These are phyloP conservation scores for Apogon hyalosoma DNA, from an alignment of 2,797 vertebrate species.

Conservation along the genomic window DNA sequence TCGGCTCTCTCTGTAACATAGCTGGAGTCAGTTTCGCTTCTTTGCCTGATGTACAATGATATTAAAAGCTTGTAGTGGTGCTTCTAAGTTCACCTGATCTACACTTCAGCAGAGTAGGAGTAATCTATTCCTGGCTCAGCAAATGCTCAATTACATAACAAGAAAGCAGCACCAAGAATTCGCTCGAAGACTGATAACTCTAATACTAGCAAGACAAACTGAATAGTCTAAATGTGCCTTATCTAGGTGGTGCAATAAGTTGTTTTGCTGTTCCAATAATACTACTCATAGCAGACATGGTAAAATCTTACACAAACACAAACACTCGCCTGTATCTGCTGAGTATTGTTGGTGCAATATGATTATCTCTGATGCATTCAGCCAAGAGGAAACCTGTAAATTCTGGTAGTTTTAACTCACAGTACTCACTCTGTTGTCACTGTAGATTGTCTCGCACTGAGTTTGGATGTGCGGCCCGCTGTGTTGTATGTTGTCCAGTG, in stretches of 20 bases:
- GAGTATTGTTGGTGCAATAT: conserved; percentile 39
- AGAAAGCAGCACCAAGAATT: conserved; percentile 57
- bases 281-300: conserved; percentile 18
- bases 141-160: conserved; percentile 77
- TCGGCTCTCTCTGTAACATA: conserved; percentile 36
- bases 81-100: conserved; percentile 70
- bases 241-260: conserved; percentile 35
- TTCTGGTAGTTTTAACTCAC: conserved; percentile 29
- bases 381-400: conserved; percentile 32
- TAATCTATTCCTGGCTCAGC: conserved; percentile 73
- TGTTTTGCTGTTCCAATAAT: conserved; percentile 51
- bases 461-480: conserved; percentile 30
- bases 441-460: conserved; percentile 54
- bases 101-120: conserved; percentile 74
- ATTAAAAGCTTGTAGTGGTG: conserved; percentile 63
- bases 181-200: conserved; percentile 49
- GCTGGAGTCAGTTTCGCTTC: conserved; percentile 31
- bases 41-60: conserved; percentile 46
- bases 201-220: conserved; percentile 56
- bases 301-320: conserved; percentile 37
- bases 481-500: conserved; percentile 46
- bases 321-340: conserved; percentile 33
- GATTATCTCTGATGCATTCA: conserved; percentile 47
- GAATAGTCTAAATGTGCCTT: conserved; percentile 52
- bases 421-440: conserved; percentile 66